Evolutionary conservation across 2,888 invertebrate species (phyloP), one percentile per base, ranked within the genome.

Genomic region (Osedax fenrisi): DNA sequence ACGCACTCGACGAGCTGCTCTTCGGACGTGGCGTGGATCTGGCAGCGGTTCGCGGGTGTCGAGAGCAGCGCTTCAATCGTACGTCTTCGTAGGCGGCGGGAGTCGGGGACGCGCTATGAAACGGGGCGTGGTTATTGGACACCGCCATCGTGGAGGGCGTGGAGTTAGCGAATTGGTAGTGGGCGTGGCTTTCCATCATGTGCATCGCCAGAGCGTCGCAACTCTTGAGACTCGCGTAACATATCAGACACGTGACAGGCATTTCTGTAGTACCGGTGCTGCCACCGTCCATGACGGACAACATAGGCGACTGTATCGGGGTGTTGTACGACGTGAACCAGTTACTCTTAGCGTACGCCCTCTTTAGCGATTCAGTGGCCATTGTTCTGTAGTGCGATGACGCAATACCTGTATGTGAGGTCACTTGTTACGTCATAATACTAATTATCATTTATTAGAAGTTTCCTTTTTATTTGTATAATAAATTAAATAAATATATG

Each of bases 1-100:
- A n/a, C n/a, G n/a, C n/a, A n/a, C n/a, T 92, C 92, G 27, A 92
- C 92, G 72, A 23, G 22, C 25, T 17, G 64, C 22, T 26, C 23
- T n/a, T 27, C 26, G 21, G 59, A 22, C 23, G 70, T 66, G 67
- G 26, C 75, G 22, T 10, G 21, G 24, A 17, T 25, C n/a, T 26
- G 17, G 17, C 22, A 23, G n/a, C 22, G 72, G 26, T 17, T 26
- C 10, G 25, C 26, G 23, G 24, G 23, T n/a, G n/a, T 21, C 62
- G 22, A 26, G 1, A 13, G 10, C 69, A 5, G 22, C 10, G 3
- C 26, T 26, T 5, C 69, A 24, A 17, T 68, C 26, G 22, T 5
- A 3, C 22, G 26, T 13, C 22, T 13, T 10, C 13, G 10, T 17
- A 10, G 41, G 41, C 17, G 41, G 66, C 62, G 62, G 67, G 27